phyloP scores from a whole-genome alignment of 2,113 vertebrate species.

The Cyprichromis sp. region DNA sequence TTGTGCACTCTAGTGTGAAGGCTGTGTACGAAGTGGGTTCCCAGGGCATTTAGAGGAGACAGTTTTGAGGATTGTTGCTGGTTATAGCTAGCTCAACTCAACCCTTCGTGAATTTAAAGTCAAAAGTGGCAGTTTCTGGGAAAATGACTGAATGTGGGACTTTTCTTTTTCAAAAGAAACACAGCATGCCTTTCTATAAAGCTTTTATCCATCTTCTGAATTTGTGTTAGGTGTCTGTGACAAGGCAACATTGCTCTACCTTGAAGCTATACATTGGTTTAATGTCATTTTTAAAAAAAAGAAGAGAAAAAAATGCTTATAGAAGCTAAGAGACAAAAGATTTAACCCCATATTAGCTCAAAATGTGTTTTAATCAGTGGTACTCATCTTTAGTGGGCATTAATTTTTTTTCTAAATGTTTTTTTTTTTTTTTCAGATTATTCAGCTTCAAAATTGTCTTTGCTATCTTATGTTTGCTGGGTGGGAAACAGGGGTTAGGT shows the following conservation, averaged over 20 bases:
- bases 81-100: background rate
- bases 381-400: background rate
- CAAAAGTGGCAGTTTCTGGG: background rate
- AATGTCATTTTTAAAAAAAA: background rate
- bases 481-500: background rate
- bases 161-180: background rate
- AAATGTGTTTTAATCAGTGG: background rate
- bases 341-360: background rate
- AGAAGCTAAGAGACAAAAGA: background rate
- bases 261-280: background rate
- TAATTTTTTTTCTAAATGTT: fast-evolving
- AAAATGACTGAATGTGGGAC: background rate
- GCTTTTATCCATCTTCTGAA: background rate
- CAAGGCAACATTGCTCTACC: background rate
- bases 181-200: background rate
- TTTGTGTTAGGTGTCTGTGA: background rate
- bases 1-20: constrained; percentile 40
- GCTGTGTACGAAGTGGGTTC: constrained; percentile 21
- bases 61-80: background rate
- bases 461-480: background rate
- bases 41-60: background rate
- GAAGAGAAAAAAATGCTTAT: background rate
- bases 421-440: background rate
- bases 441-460: background rate
- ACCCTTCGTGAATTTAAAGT: background rate